These are phyloP conservation scores for Phalanger gymnotis DNA, from an alignment of 2,797 vertebrate genomes.

Conservation along the genomic window DNA sequence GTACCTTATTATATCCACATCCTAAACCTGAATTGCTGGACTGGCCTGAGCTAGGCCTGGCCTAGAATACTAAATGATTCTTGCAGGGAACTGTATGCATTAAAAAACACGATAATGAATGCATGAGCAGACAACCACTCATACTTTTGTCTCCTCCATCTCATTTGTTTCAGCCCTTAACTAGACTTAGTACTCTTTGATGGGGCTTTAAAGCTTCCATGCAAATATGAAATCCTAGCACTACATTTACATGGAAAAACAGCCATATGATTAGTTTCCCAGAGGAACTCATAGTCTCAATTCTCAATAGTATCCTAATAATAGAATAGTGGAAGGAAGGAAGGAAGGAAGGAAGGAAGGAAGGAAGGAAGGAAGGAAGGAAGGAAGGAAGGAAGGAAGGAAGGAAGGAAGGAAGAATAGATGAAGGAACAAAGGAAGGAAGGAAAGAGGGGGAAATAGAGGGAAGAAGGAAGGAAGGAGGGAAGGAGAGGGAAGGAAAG, in stretches of 20 bases:
- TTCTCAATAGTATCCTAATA: background rate
- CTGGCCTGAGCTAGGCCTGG: background rate
- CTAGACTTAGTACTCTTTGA: background rate
- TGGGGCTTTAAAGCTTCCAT: background rate
- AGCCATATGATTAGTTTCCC: background rate
- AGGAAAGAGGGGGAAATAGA: rapidly evolving
- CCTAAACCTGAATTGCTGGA: background rate
- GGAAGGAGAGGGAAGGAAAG: no score
- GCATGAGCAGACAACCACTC: background rate
- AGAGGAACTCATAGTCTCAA: background rate
- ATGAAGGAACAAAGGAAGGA: background rate
- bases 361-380: no score
- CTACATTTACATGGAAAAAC: background rate
- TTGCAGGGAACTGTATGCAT: background rate
- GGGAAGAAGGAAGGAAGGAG: background rate
- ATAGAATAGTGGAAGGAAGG: background rate
- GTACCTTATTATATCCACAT: background rate
- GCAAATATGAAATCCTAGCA: background rate
- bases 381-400: no score
- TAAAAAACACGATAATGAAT: background rate
- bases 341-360: no score
- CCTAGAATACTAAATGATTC: background rate
- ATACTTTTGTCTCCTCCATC: background rate
- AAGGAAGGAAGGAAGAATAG: no score
- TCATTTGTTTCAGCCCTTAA: background rate